Percentiles rank a stretch among this genome's conserved stretches.
Evolutionary conservation across 1,140 invertebrate genomes (phyloP).

Genomic region (Hylyphantes graminicola): DNA sequence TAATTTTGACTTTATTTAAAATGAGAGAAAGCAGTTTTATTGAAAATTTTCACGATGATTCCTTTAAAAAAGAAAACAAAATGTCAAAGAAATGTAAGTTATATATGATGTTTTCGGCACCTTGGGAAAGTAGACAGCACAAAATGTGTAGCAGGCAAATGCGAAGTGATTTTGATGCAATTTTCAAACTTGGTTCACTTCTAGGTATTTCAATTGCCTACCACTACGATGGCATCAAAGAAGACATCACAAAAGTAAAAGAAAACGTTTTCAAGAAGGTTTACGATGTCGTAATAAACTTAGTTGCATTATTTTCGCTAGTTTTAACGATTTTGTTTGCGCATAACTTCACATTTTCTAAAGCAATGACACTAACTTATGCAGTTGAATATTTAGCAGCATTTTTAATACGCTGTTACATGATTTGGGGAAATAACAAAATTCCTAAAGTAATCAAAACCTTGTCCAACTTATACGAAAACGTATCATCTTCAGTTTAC

Average conservation of each 20-base stretch:
- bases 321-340: constrained; percentile 3
- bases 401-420: constrained; percentile 30
- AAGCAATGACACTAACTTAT: constrained; percentile 39
- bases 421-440: constrained; percentile 13
- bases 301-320: constrained; percentile 18
- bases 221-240: background rate
- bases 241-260: background rate
- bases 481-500: constrained; percentile 17
- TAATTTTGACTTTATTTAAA: background rate
- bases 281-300: constrained; percentile 12
- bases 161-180: constrained; percentile 30
- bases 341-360: constrained; percentile 30
- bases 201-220: constrained; percentile 20
- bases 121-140: background rate
- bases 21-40: constrained; percentile 21
- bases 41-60: background rate
- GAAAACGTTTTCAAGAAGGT: constrained; percentile 4
- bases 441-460: constrained; percentile 20
- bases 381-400: constrained; percentile 7
- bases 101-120: background rate
- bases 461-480: constrained; percentile 26
- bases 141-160: constrained; percentile 12
- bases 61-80: background rate
- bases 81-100: constrained; percentile 1
- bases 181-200: constrained; percentile 28